Evolutionary conservation across 2,888 invertebrate genomes (phyloP), one percentile per base, ranked within the genome.

Genomic region (Agonopterix arenella): DNA sequence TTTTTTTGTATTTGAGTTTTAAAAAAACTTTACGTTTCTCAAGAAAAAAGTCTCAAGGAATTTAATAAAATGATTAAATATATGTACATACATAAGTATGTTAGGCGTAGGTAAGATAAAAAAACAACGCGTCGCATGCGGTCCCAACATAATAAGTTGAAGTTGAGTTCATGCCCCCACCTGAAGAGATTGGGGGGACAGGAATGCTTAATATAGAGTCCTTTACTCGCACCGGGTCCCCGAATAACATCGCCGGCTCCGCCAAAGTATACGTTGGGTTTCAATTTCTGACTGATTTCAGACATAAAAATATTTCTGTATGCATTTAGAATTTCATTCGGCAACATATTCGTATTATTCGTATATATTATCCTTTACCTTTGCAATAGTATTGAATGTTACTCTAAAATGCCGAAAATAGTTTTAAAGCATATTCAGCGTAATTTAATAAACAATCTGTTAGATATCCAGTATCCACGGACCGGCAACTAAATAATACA

Each of bases 161-260:
- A 85, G 78, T 80, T 68, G 77, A 84, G 78, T 80, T 76, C 79
- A 80, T 78, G 79, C 70, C 72, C 77, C 80, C 83, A 83, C 84
- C 85, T 85, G 83, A 77, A 80, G 80, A 84, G 80, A 81, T 83
- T 77, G 80, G 76, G 80, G 70, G 77, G 73, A 77, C 76, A 79
- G 84, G 85, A 88, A 88, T 88, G 81, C 86, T 84, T 86, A 88
- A 88, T 88, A 88, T 86, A 85, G 76, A 80, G 79, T 80, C 83
- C 80, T 84, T 85, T 84, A 81, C 82, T 79, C 80, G 80, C 82
- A 85, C 74, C 78, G 76, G 79, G 73, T 75, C 74, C 68, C 76
- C 76, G 78, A 84, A 88, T 86, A 88, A 86, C 82, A 86, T 74
- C 73, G 76, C 80, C 69, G 73, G 73, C 72, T 76, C 72, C 60